These are phyloP conservation scores for Zapus hudsonius DNA, from an alignment of 2,113 vertebrate genomes.

Conservation along the genomic window DNA sequence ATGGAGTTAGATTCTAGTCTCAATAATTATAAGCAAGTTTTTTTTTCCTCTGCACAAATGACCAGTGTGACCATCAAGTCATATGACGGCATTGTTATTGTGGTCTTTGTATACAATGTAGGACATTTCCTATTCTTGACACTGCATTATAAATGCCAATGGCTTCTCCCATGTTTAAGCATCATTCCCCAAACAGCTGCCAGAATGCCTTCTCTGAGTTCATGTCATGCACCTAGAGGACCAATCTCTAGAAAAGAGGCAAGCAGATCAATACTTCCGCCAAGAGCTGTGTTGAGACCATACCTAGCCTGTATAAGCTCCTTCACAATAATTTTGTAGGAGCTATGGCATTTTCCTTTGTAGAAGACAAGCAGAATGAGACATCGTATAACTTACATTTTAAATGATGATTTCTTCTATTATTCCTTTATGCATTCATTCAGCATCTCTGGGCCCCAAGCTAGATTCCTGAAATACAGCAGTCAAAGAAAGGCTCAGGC, in stretches of 20 bases:
- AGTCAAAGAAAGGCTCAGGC: background rate
- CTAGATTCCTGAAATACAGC: background rate
- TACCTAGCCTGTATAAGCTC: background rate
- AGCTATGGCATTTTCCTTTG: background rate
- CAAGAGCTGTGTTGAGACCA: background rate
- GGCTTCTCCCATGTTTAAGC: background rate
- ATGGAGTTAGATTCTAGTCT: background rate
- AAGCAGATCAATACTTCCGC: background rate
- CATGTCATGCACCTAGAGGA: background rate
- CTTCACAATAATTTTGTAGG: no score
- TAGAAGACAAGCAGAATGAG: background rate
- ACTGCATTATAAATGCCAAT: background rate
- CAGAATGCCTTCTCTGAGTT: background rate
- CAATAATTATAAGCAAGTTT: background rate
- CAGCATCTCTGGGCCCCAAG: background rate
- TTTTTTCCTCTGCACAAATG: background rate
- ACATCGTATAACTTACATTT: background rate
- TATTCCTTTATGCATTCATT: background rate
- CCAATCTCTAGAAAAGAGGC: background rate
- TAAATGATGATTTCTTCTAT: no score
- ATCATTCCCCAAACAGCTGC: background rate
- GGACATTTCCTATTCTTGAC: background rate
- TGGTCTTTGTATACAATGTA: background rate
- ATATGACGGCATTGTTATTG: rapidly evolving
- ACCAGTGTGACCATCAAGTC: background rate